Evolutionary conservation across 2,888 invertebrate genomes (phyloP).

Genomic region (Phyto melanocephala): DNA sequence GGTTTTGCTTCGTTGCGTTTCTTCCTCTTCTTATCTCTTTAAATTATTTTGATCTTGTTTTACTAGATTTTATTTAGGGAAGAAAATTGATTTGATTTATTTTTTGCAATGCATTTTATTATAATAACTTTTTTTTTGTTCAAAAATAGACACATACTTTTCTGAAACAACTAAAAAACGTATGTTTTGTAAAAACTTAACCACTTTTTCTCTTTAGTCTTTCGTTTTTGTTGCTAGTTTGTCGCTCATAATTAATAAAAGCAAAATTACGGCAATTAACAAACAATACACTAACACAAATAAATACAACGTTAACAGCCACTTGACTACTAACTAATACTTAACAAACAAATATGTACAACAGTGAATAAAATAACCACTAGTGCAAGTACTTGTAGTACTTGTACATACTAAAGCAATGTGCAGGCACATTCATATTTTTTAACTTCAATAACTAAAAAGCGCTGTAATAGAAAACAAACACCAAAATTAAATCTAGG

Average conservation of each 20-base stretch:
- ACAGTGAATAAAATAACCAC: too few relatives aligned
- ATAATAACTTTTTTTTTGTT: background rate
- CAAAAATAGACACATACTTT: conserved; percentile 23
- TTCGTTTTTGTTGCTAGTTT: background rate
- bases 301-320: too few relatives aligned
- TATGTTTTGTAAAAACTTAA: conserved; percentile 36
- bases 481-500: too few relatives aligned
- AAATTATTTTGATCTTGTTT: conserved; percentile 45
- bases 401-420: too few relatives aligned
- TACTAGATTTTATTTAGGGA: conserved; percentile 49
- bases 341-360: too few relatives aligned
- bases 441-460: too few relatives aligned
- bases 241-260: background rate
- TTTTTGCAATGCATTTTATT: conserved; percentile 4
- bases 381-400: too few relatives aligned
- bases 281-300: too few relatives aligned
- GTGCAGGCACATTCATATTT: background rate
- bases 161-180: background rate
- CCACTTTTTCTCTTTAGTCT: conserved; percentile 49
- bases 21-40: background rate
- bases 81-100: too few relatives aligned
- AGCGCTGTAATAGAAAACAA: too few relatives aligned
- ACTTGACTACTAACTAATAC: too few relatives aligned
- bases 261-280: too few relatives aligned
- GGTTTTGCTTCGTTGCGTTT: conserved; percentile 35